Conservation (phyloP, 53 echinoderm and acorn worm genomes). For the Actinopyga echinites region DNA sequence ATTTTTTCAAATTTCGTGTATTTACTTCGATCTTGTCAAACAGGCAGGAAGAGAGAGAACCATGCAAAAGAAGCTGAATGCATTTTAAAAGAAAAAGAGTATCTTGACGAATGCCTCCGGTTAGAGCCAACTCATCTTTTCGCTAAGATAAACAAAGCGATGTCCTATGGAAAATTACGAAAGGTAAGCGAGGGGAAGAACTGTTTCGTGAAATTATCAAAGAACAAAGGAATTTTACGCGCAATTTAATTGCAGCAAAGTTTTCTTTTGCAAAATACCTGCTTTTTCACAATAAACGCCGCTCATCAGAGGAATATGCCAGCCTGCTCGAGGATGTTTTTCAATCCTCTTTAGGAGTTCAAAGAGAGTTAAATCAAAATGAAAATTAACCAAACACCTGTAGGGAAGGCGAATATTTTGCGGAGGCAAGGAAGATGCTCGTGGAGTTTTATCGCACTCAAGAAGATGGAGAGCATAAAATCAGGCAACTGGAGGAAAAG, state of each 20-base stretch:
- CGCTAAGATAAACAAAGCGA: neutral
- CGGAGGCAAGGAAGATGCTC: too few species aligned
- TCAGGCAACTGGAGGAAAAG: too few species aligned
- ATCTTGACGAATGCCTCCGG: conserved; percentile 7
- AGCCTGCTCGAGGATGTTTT: too few species aligned
- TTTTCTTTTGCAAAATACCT: too few species aligned
- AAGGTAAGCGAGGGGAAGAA: neutral
- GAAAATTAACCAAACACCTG: too few species aligned
- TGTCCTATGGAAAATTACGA: neutral
- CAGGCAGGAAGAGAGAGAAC: neutral
- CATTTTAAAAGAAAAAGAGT: neutral
- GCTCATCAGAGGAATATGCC: too few species aligned
- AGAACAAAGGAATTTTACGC: neutral
- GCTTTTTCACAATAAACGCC: too few species aligned
- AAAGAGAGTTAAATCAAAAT: too few species aligned
- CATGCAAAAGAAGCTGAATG: neutral
- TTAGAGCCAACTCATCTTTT: neutral
- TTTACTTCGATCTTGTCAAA: neutral
- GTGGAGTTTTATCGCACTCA: too few species aligned
- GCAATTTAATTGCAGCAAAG: neutral
- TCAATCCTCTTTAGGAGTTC: too few species aligned
- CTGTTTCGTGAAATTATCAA: neutral
- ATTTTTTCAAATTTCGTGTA: neutral
- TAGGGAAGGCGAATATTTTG: too few species aligned
- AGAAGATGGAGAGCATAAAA: too few species aligned